A percentile compares a stretch with the other conserved stretches of the same genome.
Conservation (phyloP, 2,888 invertebrate species). For the Stenodema calcarata region DNA sequence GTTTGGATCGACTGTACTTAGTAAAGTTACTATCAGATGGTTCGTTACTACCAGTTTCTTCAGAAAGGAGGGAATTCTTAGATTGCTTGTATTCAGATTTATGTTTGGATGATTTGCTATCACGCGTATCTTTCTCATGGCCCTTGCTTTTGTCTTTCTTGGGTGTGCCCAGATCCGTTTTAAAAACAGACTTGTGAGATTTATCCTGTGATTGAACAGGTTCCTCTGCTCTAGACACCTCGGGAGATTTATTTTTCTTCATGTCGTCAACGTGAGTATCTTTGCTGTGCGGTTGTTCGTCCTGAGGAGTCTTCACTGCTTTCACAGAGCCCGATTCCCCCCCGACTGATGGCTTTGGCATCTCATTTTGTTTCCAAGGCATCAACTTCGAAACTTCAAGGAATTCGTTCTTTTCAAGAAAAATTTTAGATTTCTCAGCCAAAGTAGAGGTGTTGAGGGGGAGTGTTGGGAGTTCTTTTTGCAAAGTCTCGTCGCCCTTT, state of each 20-base stretch:
- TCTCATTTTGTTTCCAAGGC: not conserved
- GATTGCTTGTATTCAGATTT: not conserved
- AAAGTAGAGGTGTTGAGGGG: too few relatives aligned
- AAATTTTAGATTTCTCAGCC: not conserved
- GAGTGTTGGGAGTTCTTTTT: too few relatives aligned
- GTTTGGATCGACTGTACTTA: not conserved
- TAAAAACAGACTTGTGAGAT: not conserved
- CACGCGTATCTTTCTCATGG: not conserved
- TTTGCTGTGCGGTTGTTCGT: too few relatives aligned
- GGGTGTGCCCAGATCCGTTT: not conserved
- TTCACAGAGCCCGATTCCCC: too few relatives aligned
- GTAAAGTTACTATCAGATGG: too few relatives aligned
- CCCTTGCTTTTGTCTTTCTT: not conserved
- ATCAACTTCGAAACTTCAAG: conserved; percentile 6
- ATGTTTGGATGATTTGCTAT: not conserved
- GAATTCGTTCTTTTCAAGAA: not conserved
- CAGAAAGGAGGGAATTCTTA: too few relatives aligned
- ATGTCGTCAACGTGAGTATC: not conserved
- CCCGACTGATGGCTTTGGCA: not conserved
- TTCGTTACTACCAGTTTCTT: too few relatives aligned
- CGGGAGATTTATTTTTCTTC: not conserved
- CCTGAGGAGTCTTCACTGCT: too few relatives aligned
- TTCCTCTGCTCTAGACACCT: not conserved
- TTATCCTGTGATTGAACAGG: not conserved
- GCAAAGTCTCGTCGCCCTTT: not conserved